These are phyloP conservation scores for Spinus olivaceus DNA, from an alignment of 2,797 vertebrate genomes.

Conservation along the genomic window DNA sequence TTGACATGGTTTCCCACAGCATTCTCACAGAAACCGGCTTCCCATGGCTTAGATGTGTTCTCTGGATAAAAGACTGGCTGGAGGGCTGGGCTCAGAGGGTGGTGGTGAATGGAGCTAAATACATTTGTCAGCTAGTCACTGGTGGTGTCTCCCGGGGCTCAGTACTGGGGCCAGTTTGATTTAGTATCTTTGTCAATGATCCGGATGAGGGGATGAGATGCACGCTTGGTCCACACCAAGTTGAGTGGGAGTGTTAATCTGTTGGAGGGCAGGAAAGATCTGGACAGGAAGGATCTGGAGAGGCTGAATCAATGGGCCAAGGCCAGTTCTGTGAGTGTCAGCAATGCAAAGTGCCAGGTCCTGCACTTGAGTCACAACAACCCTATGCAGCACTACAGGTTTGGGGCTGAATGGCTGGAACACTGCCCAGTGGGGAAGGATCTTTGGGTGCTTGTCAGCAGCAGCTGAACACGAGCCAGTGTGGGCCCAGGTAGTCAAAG, in stretches of 20 bases:
- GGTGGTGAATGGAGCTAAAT: not conserved
- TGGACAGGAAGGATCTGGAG: not conserved
- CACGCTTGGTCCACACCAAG: accelerated
- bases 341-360: not conserved
- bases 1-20: not conserved
- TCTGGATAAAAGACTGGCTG: not conserved
- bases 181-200: not conserved
- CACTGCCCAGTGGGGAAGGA: not conserved
- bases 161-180: not conserved
- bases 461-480: not conserved
- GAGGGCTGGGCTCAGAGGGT: not conserved
- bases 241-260: not conserved
- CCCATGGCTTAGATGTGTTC: not conserved
- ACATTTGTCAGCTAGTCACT: not conserved
- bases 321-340: not conserved
- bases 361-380: not conserved
- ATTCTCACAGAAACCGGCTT: not conserved
- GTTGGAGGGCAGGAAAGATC: not conserved
- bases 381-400: not conserved
- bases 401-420: not conserved
- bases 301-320: accelerated
- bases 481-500: not conserved
- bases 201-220: not conserved
- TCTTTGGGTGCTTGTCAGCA: not conserved
- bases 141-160: not conserved